Base-by-base conservation (phyloP, 2,888 invertebrate genomes). In the Palloptera scutellata region DNA sequence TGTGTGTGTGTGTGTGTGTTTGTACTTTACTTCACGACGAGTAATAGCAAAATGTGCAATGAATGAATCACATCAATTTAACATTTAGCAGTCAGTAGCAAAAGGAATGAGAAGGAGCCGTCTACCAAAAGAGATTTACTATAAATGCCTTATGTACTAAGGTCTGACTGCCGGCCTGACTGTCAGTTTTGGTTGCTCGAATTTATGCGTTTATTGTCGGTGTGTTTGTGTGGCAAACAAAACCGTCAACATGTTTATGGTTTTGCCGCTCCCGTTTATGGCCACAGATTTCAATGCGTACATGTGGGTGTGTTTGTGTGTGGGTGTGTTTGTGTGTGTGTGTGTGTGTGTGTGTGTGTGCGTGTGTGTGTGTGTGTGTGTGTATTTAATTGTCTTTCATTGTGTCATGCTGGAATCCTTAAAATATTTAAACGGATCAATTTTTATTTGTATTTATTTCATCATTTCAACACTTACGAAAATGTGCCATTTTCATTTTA, bases 391-490 rank as follows among this genome's bases (percentile, higher is more conserved):
- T 59, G 54, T 45, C 17, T 53, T 2, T 19, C 8, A 57, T 55
- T 60, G 13, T 15, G 51, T 66, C 11, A 41, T 59, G 19, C 48
- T n/a, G 42, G 42, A 13, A 59, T 59, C 42, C 1, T 57, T 41
- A 11, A 41, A n/a, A 59, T 13, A 59, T 59, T 59, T 43, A n/a
- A 1, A 42, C n/a, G 58, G 58, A 43, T 59, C 45, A 59, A 59
- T 59, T 59, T 59, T 59, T 43, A 59, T 59, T n/a, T 17, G 15
- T n/a, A 42, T 59, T 59, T n/a, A 59, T 59, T 59, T 55, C n/a
- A 55, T 30, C 48, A 13, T 59, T 17, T 43, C 41, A 59, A 17
- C 43, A 19, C 3, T 17, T 59, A 12, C 41, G 43, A 20, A 19
- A 12, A 15, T 48, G 10, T 48, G 5, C 8, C 48, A 48, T 48